phyloP scores from a whole-genome alignment of 2,113 vertebrate genomes.

The Macroglossus sobrinus region DNA sequence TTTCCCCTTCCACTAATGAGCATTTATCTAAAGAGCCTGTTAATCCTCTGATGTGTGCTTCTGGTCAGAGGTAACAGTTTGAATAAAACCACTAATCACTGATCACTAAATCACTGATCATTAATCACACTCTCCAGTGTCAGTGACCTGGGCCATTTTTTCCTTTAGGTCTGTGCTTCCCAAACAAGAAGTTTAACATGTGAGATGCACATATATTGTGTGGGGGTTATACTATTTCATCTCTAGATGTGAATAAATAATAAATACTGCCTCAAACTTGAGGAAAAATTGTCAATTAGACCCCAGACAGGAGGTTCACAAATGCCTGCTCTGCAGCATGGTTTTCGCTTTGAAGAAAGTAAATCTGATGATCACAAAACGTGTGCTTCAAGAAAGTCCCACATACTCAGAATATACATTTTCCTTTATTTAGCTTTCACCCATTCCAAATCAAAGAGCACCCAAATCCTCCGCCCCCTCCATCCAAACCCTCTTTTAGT shows the following conservation, averaged over 20 bases:
- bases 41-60: conserved; percentile 89
- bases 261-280: conserved; percentile 60
- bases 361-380: conserved; percentile 52
- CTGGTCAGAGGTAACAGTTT: conserved; percentile 90
- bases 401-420: conserved; percentile 4
- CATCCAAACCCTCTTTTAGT: not conserved
- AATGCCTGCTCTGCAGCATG: conserved; percentile 24
- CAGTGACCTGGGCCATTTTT: conserved; percentile 78
- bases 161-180: conserved; percentile 75
- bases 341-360: conserved; percentile 46
- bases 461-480: not conserved
- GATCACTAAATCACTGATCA: conserved; percentile 87
- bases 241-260: conserved; percentile 54
- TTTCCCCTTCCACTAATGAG: conserved; percentile 88
- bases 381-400: conserved; percentile 56
- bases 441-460: conserved; percentile 22
- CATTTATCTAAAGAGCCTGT: conserved; percentile 89
- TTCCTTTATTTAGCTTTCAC: conserved; percentile 30
- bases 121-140: conserved; percentile 84
- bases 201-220: conserved; percentile 35
- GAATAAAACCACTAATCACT: conserved; percentile 90
- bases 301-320: conserved; percentile 47
- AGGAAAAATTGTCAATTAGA: conserved; percentile 61
- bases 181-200: conserved; percentile 79
- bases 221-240: conserved; percentile 37